Evolutionary conservation across 2,113 vertebrate genomes (phyloP).

Genomic region (Pachycephala philippinensis): DNA sequence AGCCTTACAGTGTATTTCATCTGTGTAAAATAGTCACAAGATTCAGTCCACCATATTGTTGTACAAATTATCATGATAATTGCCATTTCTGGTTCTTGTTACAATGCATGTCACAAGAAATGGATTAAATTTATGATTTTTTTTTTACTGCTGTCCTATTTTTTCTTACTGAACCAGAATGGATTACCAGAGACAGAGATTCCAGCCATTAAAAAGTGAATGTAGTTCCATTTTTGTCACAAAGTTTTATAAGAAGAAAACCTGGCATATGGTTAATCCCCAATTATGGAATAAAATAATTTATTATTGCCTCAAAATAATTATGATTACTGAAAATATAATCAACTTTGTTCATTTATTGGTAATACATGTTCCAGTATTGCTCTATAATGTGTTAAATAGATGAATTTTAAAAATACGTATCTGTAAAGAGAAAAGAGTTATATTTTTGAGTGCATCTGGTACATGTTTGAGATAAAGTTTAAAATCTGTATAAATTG

Average conservation of each 20-base stretch:
- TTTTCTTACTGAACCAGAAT: neutral
- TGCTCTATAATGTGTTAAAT: neutral
- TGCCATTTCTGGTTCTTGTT: neutral
- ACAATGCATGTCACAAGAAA: neutral
- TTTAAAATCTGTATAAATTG: neutral
- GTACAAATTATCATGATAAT: neutral
- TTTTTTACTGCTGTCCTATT: neutral
- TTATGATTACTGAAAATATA: neutral
- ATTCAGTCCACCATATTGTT: neutral
- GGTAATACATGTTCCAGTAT: neutral
- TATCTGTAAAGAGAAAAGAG: neutral
- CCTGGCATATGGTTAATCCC: neutral
- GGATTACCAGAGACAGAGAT: neutral
- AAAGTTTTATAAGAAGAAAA: neutral
- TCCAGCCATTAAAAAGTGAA: neutral
- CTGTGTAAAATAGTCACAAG: neutral
- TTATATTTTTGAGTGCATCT: neutral
- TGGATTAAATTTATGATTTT: neutral
- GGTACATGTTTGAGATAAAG: neutral
- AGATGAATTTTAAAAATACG: neutral
- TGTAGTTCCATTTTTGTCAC: neutral
- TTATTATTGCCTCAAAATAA: neutral
- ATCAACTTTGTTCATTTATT: neutral
- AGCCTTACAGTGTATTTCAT: neutral
- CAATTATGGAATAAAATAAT: neutral